These are phyloP conservation scores for Poeciliopsis prolifica DNA, from an alignment of 2,113 vertebrate genomes.

Conservation along the genomic window DNA sequence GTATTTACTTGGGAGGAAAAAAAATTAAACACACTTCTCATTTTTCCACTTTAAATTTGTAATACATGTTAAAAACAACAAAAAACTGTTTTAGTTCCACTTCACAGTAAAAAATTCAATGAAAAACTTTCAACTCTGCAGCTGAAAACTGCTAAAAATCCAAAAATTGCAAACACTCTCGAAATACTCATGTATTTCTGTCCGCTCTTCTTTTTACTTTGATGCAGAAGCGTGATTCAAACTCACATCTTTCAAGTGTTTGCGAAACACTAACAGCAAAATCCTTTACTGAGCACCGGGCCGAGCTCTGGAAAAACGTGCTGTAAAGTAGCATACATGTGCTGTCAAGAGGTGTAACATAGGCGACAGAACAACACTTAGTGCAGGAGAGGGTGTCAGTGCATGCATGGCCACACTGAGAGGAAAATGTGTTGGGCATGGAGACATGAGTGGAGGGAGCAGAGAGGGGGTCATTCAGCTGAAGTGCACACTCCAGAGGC, in stretches of 20 bases:
- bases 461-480: conserved; percentile 62
- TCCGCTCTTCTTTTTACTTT: conserved; percentile 34
- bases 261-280: conserved; percentile 68
- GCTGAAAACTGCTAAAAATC: not conserved
- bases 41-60: not conserved
- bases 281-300: conserved; percentile 35
- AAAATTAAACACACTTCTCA: not conserved
- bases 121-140: not conserved
- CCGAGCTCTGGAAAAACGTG: conserved; percentile 44
- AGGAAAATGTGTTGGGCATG: conserved; percentile 48
- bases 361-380: conserved; percentile 53
- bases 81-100: not conserved
- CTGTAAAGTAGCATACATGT: conserved; percentile 50
- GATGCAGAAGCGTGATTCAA: conserved; percentile 46
- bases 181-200: conserved; percentile 1
- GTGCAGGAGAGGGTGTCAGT: conserved; percentile 54
- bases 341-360: conserved; percentile 49
- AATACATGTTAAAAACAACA: not conserved
- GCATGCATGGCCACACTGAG: conserved; percentile 59
- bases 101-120: not conserved
- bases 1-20: not conserved
- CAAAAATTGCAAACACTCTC: too few species aligned
- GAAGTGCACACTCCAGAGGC: conserved; percentile 65
- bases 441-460: conserved; percentile 50
- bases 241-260: conserved; percentile 31